Conservation (phyloP, 2,113 vertebrate species). For the Odontophorus gujanensis region DNA sequence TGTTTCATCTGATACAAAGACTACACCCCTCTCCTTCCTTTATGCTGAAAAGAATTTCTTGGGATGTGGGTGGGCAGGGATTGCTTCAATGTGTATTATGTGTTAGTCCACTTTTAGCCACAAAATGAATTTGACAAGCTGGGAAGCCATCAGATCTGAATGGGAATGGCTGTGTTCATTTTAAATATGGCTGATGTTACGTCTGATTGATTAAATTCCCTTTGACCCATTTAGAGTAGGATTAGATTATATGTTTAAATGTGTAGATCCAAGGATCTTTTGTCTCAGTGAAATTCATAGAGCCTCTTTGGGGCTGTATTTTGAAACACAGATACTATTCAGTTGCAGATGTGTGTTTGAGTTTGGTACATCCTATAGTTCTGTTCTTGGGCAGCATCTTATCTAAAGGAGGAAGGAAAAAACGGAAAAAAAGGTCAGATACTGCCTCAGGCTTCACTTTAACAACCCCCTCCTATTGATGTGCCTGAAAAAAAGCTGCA, state of each 20-base stretch:
- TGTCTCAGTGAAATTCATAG: background rate
- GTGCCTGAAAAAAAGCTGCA: conserved; percentile 38
- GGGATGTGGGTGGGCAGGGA: background rate
- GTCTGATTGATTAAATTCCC: background rate
- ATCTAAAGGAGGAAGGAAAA: background rate
- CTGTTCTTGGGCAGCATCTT: background rate
- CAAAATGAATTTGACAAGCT: background rate
- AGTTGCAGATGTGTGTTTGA: background rate
- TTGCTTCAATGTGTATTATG: background rate
- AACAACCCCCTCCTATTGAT: conserved; percentile 8
- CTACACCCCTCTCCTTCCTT: background rate
- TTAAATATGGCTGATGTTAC: background rate
- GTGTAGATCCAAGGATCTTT: background rate
- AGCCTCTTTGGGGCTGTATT: background rate
- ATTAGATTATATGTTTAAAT: background rate
- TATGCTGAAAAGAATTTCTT: background rate
- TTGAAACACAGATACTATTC: background rate
- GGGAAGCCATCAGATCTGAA: background rate
- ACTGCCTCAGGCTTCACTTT: conserved; percentile 39
- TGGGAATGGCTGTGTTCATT: background rate
- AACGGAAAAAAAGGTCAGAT: background rate
- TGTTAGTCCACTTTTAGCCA: background rate
- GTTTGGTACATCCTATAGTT: background rate
- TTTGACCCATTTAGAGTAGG: background rate
- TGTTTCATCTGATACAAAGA: background rate